A percentile compares a stretch with the other conserved stretches of the same genome.
phyloP scores from a whole-genome alignment of 2,113 vertebrate genomes.

The Copsychus sechellarum region DNA sequence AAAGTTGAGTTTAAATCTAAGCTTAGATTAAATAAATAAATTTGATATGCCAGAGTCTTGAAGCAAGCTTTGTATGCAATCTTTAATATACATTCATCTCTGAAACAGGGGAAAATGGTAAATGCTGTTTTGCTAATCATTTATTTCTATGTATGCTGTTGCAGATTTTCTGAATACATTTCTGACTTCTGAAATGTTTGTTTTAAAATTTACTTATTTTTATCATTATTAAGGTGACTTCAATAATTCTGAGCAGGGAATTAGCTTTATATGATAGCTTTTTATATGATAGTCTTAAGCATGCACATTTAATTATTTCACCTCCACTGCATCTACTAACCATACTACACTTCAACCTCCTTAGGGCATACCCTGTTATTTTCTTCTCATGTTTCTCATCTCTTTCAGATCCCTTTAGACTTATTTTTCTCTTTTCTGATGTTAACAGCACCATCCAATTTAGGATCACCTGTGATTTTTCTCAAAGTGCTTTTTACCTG shows the following conservation, averaged over 20 bases:
- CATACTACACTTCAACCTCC: neutral
- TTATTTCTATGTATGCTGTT: neutral
- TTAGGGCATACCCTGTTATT: neutral
- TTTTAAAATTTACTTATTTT: neutral
- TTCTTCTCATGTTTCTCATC: neutral
- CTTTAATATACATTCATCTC: neutral
- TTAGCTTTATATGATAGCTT: neutral
- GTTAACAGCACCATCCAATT: neutral
- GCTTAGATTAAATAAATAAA: neutral
- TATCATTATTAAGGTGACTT: neutral
- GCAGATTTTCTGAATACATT: neutral
- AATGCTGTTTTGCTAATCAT: neutral
- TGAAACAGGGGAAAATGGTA: neutral
- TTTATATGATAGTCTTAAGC: too few species aligned
- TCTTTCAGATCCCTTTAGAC: neutral
- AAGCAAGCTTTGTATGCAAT: neutral
- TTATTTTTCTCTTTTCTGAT: neutral
- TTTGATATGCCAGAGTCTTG: neutral
- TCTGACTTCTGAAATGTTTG: neutral
- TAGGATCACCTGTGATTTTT: slow-evolving; percentile 4
- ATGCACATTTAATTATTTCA: slow-evolving; percentile 3
- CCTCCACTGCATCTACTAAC: neutral
- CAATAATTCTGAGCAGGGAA: neutral
- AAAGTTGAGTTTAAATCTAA: neutral
- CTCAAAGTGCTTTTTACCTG: neutral